Base-by-base conservation (phyloP, 1,140 invertebrate species). In the Habropoda laboriosa region DNA sequence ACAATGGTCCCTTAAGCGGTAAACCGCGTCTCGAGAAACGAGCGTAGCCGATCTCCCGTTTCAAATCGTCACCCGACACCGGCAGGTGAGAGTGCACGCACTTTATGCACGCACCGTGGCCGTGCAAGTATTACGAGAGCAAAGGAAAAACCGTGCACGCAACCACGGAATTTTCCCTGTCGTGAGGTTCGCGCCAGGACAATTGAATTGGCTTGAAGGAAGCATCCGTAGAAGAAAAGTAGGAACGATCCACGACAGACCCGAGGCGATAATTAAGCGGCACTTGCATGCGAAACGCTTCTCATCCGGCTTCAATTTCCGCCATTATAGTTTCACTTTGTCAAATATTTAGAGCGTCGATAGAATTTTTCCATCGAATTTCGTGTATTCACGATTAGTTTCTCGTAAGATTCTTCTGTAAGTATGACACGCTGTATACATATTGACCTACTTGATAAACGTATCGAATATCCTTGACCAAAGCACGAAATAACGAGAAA, bases 41-140 rank as follows among this genome's bases (percentile, higher is more conserved):
- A 66, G 51, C 49, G 42, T 32, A 38, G n/a, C 1, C 63, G 45
- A 45, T 73, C 68, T 83, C 80, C 38, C 63, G 24, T 83, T 57
- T 83, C 82, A 70, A 67, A 64, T 51, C 35, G 81, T 73, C 64
- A 84, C 13, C 55, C 47, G 70, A 71, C 30, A 79, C 61, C 80
- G 47, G 12, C 49, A 27, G 49, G 77, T 73, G 70, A 79, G 77
- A 79, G 77, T 79, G 49, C 68, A 45, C 70, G 70, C 77, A 79
- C 57, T 63, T 57, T 55, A 21, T 10, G 16, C 47, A 79, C 40
- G 38, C 27, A 61, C 49, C 30, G n/a, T 18, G 49, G 12, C 35
- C 45, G 55, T 49, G 45, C 24, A 10, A 27, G 21, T 27, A 16
- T 63, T 63, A 47, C 16, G 47, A 42, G 66, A 45, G 10, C 77